Evolutionary conservation across 1,140 invertebrate species (phyloP), one percentile per base, ranked within the genome.

Genomic region (Megalonaias nervosa): DNA sequence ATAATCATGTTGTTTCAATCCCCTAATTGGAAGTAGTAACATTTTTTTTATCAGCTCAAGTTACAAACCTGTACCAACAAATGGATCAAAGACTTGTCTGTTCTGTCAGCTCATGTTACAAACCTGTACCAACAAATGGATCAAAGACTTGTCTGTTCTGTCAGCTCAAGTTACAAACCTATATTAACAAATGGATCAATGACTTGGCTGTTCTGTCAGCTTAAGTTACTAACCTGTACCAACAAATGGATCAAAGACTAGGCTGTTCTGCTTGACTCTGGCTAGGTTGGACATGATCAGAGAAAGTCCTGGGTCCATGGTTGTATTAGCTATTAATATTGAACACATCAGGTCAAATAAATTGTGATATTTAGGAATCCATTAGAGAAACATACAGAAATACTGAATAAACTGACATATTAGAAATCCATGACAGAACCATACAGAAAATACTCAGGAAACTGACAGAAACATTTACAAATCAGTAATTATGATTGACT

Each of bases 171-270:
- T 78, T 82, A 77, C 84, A 80, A 81, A 93, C 93, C 97, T 65
- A 95, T 96, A 0, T 98, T 98, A 19, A 98, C 97, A 93, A 99
- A 99, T 0, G 97, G 97, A 91, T 99, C 98, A 38, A 97, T 93
- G 64, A 98, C 93, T 0, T 98, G 78, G 88, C 95, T 94, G 11
- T 94, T 94, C 4, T 91, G 82, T 60, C 48, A 65, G 26, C 19
- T 26, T 16, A 21, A 66, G 81, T 78, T 82, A 77, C 84, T 80
- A 81, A 93, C 93, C 97, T 65, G 96, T 96, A 0, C 98, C 98
- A 19, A 98, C 97, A 93, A 99, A 99, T 0, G 97, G 97, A 91
- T 99, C 98, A 38, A 97, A 93, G 64, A 98, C 93, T 0, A 99
- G 77, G 88, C 95, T 94, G 11, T 94, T 94, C 4, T 91, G 82